phyloP scores from a whole-genome alignment of 2,113 vertebrate species.

The Cinclus mexicanus region DNA sequence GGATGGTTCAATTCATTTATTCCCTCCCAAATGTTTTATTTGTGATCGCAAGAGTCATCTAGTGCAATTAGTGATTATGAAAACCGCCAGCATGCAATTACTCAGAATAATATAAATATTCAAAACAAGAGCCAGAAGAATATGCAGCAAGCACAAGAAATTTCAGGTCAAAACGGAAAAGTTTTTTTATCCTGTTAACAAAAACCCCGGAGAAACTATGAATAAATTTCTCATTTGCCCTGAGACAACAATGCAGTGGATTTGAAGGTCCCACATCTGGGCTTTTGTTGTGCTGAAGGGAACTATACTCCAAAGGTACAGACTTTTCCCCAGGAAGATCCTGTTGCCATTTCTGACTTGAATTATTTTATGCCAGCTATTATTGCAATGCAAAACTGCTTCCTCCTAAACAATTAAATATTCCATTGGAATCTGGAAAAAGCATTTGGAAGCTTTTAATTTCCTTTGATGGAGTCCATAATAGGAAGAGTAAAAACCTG shows the following conservation, averaged over 20 bases:
- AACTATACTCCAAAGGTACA: constrained; percentile 3
- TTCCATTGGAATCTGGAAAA: constrained; percentile 7
- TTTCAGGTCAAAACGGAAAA: constrained; percentile 1
- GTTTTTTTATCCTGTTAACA: constrained; percentile 5
- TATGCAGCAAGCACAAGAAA: constrained; percentile 15
- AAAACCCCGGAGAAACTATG: background rate
- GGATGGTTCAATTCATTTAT: constrained; percentile 62
- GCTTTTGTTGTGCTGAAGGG: constrained; percentile 33
- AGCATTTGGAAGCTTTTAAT: constrained; percentile 21
- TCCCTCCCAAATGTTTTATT: constrained; percentile 42
- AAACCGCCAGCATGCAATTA: constrained; percentile 65
- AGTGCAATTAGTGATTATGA: constrained; percentile 67
- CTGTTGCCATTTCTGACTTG: constrained; percentile 38
- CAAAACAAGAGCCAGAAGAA: constrained; percentile 33
- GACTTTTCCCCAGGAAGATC: constrained; percentile 55
- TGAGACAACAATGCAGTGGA: background rate
- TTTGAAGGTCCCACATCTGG: constrained; percentile 21
- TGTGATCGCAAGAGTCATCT: constrained; percentile 65
- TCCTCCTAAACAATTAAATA: constrained; percentile 19
- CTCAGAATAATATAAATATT: constrained; percentile 61
- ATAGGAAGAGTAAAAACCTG: background rate
- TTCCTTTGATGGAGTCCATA: background rate
- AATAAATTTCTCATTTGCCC: constrained; percentile 17
- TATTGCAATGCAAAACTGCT: background rate
- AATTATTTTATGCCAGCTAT: constrained; percentile 22